Evolutionary conservation across 2,113 vertebrate species (phyloP).

Genomic region (Nothobranchius kuhntae): DNA sequence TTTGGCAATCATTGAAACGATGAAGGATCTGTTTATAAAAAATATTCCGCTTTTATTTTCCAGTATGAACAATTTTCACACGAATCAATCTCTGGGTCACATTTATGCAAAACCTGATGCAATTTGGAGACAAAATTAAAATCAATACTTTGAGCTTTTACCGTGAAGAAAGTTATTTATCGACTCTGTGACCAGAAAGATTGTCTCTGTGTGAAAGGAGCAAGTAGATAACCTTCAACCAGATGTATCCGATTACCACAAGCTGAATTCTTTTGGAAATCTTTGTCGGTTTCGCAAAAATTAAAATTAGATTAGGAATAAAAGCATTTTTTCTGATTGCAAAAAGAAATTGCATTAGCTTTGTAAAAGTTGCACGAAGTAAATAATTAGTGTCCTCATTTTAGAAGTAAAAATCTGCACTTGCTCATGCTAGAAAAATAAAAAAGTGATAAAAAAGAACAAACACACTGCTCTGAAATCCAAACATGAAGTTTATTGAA

Average conservation of each 20-base stretch:
- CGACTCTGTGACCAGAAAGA: background rate
- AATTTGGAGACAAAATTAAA: background rate
- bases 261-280: too few species aligned
- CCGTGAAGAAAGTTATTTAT: background rate
- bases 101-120: background rate
- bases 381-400: too few species aligned
- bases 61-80: too few species aligned
- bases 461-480: background rate
- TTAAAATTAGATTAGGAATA: too few species aligned
- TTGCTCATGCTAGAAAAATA: background rate
- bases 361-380: too few species aligned
- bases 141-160: background rate
- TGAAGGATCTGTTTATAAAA: background rate
- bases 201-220: too few species aligned
- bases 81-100: background rate
- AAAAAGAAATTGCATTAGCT: too few species aligned
- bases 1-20: background rate
- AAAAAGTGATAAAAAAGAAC: background rate
- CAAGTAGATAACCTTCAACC: too few species aligned
- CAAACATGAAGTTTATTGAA: slow-evolving; percentile 25
- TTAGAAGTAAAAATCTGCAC: too few species aligned
- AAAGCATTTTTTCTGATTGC: too few species aligned
- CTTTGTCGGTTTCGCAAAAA: too few species aligned
- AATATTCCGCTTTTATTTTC: background rate
- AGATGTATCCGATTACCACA: too few species aligned